Evolutionary conservation across 37 sponge, comb jelly and placozoan species (phyloP).

Genomic region (Cladorhizidae sp.): DNA sequence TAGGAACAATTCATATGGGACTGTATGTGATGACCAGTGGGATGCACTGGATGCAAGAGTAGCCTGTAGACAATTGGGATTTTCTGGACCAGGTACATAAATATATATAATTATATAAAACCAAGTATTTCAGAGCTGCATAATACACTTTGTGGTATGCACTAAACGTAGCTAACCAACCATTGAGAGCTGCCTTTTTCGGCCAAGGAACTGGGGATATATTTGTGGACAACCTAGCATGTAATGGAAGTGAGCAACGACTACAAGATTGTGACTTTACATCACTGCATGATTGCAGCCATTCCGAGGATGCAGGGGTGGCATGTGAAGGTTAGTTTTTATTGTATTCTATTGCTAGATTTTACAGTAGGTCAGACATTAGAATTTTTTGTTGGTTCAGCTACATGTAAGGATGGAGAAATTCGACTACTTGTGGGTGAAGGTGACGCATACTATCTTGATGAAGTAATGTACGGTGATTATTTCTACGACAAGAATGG

Average conservation of each 20-base stretch:
- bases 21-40: conserved; percentile 50
- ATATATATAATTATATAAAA: not conserved
- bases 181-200: conserved; percentile 9
- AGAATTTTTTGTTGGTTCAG: not conserved
- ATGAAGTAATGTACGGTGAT: not conserved
- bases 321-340: conserved; percentile 27
- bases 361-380: too few species aligned
- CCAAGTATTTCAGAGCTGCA: not conserved
- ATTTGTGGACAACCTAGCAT: conserved; percentile 24
- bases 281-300: conserved; percentile 9
- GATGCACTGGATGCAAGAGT: conserved; percentile 43
- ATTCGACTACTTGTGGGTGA: conserved; percentile 26
- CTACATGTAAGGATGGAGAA: conserved; percentile 18
- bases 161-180: conserved; percentile 11
- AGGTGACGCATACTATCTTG: conserved; percentile 4
- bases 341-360: not conserved
- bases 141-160: too few species aligned
- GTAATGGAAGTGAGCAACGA: conserved; percentile 14
- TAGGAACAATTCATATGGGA: conserved; percentile 33
- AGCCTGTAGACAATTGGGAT: conserved; percentile 36
- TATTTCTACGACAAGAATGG: conserved; percentile 4
- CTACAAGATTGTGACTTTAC: not conserved
- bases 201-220: conserved; percentile 35
- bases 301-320: conserved; percentile 45
- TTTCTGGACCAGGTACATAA: conserved; percentile 2